Percentiles rank a stretch among this genome's conserved stretches.
Conservation (phyloP, 1,140 invertebrate genomes). For the Ridgeia piscesae region DNA sequence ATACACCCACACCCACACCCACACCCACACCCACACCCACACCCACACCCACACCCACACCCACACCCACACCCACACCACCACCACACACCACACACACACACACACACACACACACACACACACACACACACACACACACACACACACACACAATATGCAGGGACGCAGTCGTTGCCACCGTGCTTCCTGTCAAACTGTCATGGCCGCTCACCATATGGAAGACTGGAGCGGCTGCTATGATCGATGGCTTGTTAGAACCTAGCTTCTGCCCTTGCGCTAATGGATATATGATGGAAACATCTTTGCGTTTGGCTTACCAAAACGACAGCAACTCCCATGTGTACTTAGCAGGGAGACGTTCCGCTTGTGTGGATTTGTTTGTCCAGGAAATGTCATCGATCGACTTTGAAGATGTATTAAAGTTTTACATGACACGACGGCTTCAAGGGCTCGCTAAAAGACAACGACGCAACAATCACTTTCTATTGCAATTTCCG, state of each 20-base stretch:
- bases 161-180: too few relatives aligned
- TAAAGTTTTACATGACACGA: background rate
- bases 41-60: background rate
- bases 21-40: background rate
- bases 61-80: background rate
- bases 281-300: background rate
- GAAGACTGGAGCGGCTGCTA: background rate
- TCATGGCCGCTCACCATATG: background rate
- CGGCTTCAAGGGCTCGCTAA: background rate
- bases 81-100: too few relatives aligned
- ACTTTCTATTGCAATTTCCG: too few relatives aligned
- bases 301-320: constrained; percentile 4
- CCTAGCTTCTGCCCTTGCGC: background rate
- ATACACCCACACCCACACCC: background rate
- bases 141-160: too few relatives aligned
- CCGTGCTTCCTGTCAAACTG: too few relatives aligned
- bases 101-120: too few relatives aligned
- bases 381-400: constrained; percentile 5
- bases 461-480: background rate
- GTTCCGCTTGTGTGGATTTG: background rate
- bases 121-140: too few relatives aligned
- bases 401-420: background rate
- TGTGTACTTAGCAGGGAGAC: background rate
- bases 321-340: background rate
- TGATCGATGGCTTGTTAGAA: background rate